Conservation (phyloP, 2,113 vertebrate species). For the Pipra filicauda region DNA sequence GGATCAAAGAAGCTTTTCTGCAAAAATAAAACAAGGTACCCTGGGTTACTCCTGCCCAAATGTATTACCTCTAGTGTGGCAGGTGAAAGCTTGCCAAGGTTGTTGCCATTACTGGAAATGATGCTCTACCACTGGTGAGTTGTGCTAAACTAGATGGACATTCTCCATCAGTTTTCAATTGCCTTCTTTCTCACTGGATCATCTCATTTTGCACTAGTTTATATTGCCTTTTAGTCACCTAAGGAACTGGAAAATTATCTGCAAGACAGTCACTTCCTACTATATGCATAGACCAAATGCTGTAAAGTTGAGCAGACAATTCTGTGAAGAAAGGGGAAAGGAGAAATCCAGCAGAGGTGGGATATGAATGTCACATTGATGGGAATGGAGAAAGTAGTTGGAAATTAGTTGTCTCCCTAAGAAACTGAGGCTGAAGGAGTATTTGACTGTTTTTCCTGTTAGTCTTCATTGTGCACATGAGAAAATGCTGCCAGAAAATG, state of each 20-base stretch:
- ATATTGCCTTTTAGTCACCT: background rate
- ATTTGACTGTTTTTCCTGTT: background rate
- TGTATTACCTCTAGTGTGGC: background rate
- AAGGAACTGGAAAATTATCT: background rate
- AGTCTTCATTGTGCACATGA: background rate
- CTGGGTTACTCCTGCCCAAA: background rate
- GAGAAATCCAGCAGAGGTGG: background rate
- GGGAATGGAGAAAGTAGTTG: background rate
- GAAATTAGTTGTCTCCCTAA: background rate
- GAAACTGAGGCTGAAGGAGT: background rate
- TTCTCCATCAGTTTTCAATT: background rate
- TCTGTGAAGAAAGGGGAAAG: background rate
- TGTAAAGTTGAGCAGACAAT: background rate
- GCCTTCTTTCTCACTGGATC: background rate
- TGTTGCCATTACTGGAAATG: background rate
- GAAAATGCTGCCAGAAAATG: background rate
- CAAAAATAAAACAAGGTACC: background rate
- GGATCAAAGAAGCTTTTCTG: background rate
- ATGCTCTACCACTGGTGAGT: background rate
- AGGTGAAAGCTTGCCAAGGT: background rate
- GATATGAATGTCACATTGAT: background rate
- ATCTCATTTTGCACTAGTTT: background rate
- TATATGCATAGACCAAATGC: background rate
- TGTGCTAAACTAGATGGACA: background rate
- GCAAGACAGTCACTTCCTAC: background rate